phyloP scores from a whole-genome alignment of 2,113 vertebrate genomes.

The Myotis davidii region DNA sequence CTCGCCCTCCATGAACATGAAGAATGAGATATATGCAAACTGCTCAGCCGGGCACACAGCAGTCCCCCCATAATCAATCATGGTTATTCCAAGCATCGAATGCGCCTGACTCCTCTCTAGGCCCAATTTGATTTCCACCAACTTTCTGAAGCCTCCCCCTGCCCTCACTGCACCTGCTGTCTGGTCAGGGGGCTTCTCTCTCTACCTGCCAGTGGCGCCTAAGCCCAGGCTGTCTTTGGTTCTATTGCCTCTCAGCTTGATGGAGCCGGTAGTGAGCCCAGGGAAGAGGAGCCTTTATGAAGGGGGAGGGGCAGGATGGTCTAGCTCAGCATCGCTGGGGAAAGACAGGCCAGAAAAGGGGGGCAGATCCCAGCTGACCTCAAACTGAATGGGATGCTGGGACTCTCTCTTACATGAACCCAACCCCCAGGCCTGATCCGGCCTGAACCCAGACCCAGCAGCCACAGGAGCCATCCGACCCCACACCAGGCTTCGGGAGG shows the following conservation, averaged over 20 bases:
- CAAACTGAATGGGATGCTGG: neutral
- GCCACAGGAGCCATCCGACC: neutral
- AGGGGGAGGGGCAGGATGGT: neutral
- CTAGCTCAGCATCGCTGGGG: neutral
- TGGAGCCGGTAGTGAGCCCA: neutral
- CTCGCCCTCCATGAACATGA: neutral
- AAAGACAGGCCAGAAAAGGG: neutral
- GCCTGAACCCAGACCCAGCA: neutral
- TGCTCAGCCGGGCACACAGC: neutral
- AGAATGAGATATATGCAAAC: neutral
- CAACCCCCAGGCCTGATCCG: neutral
- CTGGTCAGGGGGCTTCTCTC: neutral
- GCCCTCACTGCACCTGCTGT: neutral
- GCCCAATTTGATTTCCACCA: neutral
- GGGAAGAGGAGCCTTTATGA: neutral
- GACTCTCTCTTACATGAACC: neutral
- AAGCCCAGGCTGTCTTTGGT: neutral
- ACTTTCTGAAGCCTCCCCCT: neutral
- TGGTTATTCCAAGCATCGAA: neutral
- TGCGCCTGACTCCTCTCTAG: neutral
- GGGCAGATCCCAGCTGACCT: neutral
- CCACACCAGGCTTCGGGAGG: neutral
- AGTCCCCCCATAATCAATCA: rapidly evolving
- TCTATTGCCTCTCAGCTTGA: neutral
- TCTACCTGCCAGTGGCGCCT: neutral